phyloP scores from a whole-genome alignment of 2,797 vertebrate species.

The Strix occidentalis region DNA sequence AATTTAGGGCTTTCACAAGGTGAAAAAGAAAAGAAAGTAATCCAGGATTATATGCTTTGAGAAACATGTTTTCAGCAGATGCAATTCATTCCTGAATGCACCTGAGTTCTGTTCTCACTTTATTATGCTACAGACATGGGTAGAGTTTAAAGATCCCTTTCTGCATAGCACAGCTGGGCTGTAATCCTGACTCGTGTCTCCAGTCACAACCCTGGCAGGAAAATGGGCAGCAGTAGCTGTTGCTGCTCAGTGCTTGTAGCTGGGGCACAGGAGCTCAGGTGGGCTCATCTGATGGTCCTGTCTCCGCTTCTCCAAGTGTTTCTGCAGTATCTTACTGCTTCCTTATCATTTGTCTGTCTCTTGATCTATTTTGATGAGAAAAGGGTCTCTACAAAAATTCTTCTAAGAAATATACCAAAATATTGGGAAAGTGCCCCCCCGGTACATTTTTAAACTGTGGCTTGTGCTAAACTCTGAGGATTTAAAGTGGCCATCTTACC shows the following conservation, averaged over 20 bases:
- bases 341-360: not conserved
- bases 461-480: not conserved
- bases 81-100: not conserved
- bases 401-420: rapidly evolving
- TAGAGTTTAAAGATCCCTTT: not conserved
- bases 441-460: not conserved
- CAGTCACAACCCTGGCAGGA: not conserved
- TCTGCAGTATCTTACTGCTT: not conserved
- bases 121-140: not conserved
- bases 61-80: not conserved
- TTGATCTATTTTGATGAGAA: not conserved
- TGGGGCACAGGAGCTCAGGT: not conserved
- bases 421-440: not conserved
- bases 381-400: not conserved
- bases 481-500: not conserved
- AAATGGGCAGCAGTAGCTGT: not conserved
- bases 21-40: not conserved
- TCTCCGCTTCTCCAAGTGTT: not conserved
- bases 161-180: not conserved
- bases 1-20: not conserved
- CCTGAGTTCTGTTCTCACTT: not conserved
- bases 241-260: rapidly evolving
- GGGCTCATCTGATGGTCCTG: not conserved
- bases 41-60: not conserved
- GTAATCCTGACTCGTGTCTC: rapidly evolving